phyloP scores from a whole-genome alignment of 2,797 vertebrate genomes.

The Melanitta fusca region DNA sequence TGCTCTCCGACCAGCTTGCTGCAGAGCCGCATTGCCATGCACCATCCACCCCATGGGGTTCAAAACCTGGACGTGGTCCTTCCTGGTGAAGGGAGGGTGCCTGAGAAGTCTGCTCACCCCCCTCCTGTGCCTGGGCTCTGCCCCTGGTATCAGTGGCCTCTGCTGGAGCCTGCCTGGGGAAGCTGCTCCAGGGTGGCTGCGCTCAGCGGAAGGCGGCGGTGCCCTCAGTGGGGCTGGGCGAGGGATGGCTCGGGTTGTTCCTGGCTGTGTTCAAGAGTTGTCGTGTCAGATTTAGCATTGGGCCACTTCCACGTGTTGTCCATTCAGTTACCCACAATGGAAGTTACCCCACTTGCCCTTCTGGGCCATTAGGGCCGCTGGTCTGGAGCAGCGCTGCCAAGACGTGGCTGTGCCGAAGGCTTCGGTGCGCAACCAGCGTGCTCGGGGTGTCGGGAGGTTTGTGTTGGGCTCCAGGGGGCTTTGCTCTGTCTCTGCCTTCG shows the following conservation, averaged over 20 bases:
- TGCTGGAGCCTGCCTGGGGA: background rate
- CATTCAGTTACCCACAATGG: background rate
- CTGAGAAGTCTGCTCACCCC: background rate
- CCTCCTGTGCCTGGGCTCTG: background rate
- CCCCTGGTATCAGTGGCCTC: background rate
- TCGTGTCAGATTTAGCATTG: background rate
- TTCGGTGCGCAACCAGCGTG: background rate
- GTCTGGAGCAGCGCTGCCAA: background rate
- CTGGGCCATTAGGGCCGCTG: rapidly evolving
- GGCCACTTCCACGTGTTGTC: background rate
- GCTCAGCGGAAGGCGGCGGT: background rate
- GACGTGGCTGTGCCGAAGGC: rapidly evolving
- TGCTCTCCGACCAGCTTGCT: background rate
- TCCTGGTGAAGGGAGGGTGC: background rate
- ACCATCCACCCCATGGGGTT: rapidly evolving
- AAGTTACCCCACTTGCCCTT: background rate
- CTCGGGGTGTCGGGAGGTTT: background rate
- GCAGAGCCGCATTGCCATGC: background rate
- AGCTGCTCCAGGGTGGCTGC: background rate
- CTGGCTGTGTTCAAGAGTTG: rapidly evolving
- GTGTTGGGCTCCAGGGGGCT: background rate
- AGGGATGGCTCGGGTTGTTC: rapidly evolving
- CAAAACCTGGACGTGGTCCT: background rate
- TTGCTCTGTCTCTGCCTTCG: background rate
- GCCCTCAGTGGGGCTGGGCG: background rate